Conservation (phyloP, 2,888 invertebrate genomes). For the Galerucella calmariensis region DNA sequence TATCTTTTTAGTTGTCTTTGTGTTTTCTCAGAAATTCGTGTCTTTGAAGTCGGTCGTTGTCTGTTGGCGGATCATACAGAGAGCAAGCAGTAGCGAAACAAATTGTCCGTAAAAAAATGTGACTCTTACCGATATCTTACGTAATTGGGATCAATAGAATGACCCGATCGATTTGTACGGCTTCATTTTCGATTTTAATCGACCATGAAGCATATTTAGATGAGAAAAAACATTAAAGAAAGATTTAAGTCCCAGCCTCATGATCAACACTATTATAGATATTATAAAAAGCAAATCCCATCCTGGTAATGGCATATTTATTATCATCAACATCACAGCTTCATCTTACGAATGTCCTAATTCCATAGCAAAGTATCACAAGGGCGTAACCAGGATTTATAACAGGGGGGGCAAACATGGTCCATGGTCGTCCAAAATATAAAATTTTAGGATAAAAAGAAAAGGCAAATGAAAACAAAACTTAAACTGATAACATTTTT, state of each 20-base stretch:
- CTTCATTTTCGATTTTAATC: background rate
- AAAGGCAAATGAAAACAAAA: too few species aligned
- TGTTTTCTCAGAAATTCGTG: constrained; percentile 11
- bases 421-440: too few species aligned
- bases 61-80: background rate
- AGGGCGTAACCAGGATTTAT: too few species aligned
- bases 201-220: background rate
- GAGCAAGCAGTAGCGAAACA: background rate
- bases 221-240: background rate
- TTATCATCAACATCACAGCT: too few species aligned
- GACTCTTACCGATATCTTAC: background rate
- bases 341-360: too few species aligned
- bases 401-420: too few species aligned
- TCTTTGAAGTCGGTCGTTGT: constrained; percentile 12
- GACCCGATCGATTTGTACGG: background rate
- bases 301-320: too few species aligned
- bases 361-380: too few species aligned
- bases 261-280: too few species aligned
- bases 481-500: too few species aligned
- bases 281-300: too few species aligned
- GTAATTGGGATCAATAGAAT: background rate
- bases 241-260: background rate
- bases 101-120: constrained; percentile 7
- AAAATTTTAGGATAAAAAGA: too few species aligned
- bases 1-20: background rate